Evolutionary conservation across 2,888 invertebrate genomes (phyloP).

Genomic region (Tanypteryx hageni): DNA sequence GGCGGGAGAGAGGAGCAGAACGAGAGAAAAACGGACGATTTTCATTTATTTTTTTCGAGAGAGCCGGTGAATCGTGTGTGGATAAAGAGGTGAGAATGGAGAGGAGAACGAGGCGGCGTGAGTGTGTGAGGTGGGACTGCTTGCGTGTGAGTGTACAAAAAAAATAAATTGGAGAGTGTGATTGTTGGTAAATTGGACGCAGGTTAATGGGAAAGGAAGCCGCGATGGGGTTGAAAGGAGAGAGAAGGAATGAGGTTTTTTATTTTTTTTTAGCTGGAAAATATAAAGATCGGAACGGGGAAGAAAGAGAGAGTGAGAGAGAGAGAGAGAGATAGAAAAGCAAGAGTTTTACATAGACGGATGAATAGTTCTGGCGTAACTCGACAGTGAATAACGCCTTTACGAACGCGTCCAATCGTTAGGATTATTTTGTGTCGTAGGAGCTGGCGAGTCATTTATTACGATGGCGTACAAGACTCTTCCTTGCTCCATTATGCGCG

Average conservation of each 20-base stretch:
- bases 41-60: not conserved
- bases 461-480: too few relatives aligned
- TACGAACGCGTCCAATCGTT: not conserved
- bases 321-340: not conserved
- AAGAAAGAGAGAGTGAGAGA: not conserved
- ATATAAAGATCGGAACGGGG: not conserved
- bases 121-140: not conserved
- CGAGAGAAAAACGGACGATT: not conserved
- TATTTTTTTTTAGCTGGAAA: too few relatives aligned
- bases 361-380: not conserved
- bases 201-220: not conserved
- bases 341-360: not conserved
- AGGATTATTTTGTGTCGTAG: not conserved
- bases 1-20: too few relatives aligned
- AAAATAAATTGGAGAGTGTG: not conserved
- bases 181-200: conserved; percentile 13
- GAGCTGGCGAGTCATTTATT: too few relatives aligned
- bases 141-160: not conserved
- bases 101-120: too few relatives aligned
- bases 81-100: not conserved
- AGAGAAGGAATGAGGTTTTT: not conserved
- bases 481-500: too few relatives aligned
- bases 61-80: not conserved
- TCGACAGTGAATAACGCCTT: not conserved
- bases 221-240: not conserved